Percentiles rank a stretch among this genome's conserved stretches.
These are phyloP conservation scores for Rhinella marina DNA, from an alignment of 2,797 vertebrate genomes.

Conservation along the genomic window DNA sequence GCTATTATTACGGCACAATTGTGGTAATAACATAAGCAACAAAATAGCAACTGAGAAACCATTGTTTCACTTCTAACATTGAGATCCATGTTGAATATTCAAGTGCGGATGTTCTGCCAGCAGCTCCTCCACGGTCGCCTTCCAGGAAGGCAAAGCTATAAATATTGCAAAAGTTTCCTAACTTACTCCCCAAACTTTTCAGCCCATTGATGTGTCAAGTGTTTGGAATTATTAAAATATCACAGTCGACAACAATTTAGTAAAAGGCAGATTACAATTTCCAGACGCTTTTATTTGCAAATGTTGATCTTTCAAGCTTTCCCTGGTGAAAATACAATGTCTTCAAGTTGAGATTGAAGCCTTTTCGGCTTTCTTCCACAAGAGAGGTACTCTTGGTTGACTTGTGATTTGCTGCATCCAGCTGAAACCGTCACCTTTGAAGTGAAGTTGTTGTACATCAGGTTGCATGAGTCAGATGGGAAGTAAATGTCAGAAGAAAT, in stretches of 20 bases:
- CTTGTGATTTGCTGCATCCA: constrained; percentile 20
- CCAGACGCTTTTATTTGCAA: constrained; percentile 30
- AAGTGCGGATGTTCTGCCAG: background rate
- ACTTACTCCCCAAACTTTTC: constrained; percentile 13
- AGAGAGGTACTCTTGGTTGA: constrained; percentile 14
- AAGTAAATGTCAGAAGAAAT: constrained; percentile 59
- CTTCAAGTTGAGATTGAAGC: constrained; percentile 27
- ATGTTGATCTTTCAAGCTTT: constrained; percentile 38
- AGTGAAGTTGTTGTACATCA: constrained; percentile 43
- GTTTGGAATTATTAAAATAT: constrained; percentile 33
- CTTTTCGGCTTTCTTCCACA: constrained; percentile 6
- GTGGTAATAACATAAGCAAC: background rate
- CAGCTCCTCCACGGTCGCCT: background rate
- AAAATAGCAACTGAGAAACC: background rate
- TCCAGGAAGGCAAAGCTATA: background rate
- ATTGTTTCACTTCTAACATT: background rate
- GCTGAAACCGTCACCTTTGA: constrained; percentile 38
- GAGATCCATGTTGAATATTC: background rate
- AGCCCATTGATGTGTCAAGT: constrained; percentile 30
- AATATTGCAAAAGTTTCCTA: background rate
- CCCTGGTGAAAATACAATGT: constrained; percentile 35
- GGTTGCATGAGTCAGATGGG: constrained; percentile 31
- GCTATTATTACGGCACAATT: background rate
- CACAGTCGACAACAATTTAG: constrained; percentile 40
- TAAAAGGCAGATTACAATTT: constrained; percentile 35